Percentiles rank a stretch among this genome's conserved stretches.
These are phyloP conservation scores for Zaprionus bogoriensis DNA, from an alignment of 2,888 invertebrate species.

Conservation along the genomic window DNA sequence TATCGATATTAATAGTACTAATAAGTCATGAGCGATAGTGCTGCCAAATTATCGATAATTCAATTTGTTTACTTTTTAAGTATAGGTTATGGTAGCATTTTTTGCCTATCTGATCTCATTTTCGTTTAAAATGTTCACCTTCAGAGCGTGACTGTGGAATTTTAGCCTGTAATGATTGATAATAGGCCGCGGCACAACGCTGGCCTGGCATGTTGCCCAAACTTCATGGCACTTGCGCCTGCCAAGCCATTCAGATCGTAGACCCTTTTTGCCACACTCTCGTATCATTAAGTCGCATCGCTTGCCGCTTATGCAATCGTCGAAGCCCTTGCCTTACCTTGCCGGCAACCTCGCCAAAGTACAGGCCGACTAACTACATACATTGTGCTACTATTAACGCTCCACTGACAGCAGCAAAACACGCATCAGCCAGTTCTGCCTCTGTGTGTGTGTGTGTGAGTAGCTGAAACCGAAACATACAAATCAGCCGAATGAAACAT, in stretches of 20 bases:
- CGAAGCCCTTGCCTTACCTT: conserved; percentile 14
- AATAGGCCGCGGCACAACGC: background rate
- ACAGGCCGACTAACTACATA: conserved; percentile 53
- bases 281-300: conserved; percentile 56
- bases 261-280: conserved; percentile 32
- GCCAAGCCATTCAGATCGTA: conserved; percentile 55
- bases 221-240: conserved; percentile 55
- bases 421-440: conserved; percentile 42
- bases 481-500: conserved; percentile 77
- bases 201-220: conserved; percentile 9
- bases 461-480: conserved; percentile 48
- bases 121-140: too few relatives aligned
- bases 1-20: too few relatives aligned
- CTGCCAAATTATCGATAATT: too few relatives aligned
- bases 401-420: conserved; percentile 71
- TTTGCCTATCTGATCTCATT: too few relatives aligned
- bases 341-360: conserved; percentile 39
- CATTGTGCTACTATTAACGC: conserved; percentile 73
- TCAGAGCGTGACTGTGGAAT: background rate
- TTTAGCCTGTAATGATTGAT: conserved; percentile 28
- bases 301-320: conserved; percentile 43
- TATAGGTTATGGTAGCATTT: too few relatives aligned
- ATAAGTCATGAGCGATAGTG: too few relatives aligned
- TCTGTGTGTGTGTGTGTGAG: conserved; percentile 5
- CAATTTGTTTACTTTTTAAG: too few relatives aligned